These are phyloP conservation scores for Coturnix japonica DNA, from an alignment of 2,113 vertebrate genomes.

Conservation along the genomic window DNA sequence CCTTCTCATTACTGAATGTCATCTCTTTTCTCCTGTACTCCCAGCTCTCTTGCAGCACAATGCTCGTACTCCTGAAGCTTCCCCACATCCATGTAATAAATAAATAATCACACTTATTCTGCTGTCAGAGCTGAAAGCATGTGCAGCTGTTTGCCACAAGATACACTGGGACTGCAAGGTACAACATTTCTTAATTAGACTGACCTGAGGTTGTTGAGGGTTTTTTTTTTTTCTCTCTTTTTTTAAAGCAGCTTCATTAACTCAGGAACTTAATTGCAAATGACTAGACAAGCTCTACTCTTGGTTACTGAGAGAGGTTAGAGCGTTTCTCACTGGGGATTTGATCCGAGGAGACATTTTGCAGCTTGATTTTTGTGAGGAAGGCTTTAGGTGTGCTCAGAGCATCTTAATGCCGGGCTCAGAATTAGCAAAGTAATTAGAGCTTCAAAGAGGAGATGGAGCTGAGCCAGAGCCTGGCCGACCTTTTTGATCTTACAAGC, in stretches of 20 bases:
- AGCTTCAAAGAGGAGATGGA: constrained; percentile 39
- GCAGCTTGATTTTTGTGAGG: constrained; percentile 39
- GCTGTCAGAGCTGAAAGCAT: constrained; percentile 62
- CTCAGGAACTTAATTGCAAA: constrained; percentile 65
- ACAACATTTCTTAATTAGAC: constrained; percentile 68
- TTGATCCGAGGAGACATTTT: constrained; percentile 36
- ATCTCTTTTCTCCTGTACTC: constrained; percentile 25
- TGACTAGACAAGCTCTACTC: constrained; percentile 47
- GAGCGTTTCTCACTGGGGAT: constrained; percentile 31
- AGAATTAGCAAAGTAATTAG: constrained; percentile 66
- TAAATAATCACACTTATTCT: constrained; percentile 68
- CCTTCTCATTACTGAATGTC: constrained; percentile 54
- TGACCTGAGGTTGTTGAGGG: constrained; percentile 47
- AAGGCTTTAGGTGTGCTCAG: constrained; percentile 59
- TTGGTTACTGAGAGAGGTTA: constrained; percentile 48
- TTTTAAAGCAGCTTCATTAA: constrained; percentile 45
- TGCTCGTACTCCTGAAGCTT: background rate
- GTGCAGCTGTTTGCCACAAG: constrained; percentile 63
- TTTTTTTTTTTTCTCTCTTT: background rate
- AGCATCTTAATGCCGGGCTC: constrained; percentile 11
- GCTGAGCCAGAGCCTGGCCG: background rate
- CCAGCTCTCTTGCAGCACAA: constrained; percentile 17
- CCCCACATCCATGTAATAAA: constrained; percentile 33
- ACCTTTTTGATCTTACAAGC: constrained; percentile 44
- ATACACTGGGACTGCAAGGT: constrained; percentile 54